These are phyloP conservation scores for Pseudomyrmex gracilis DNA, from an alignment of 1,140 invertebrate species.

Conservation along the genomic window DNA sequence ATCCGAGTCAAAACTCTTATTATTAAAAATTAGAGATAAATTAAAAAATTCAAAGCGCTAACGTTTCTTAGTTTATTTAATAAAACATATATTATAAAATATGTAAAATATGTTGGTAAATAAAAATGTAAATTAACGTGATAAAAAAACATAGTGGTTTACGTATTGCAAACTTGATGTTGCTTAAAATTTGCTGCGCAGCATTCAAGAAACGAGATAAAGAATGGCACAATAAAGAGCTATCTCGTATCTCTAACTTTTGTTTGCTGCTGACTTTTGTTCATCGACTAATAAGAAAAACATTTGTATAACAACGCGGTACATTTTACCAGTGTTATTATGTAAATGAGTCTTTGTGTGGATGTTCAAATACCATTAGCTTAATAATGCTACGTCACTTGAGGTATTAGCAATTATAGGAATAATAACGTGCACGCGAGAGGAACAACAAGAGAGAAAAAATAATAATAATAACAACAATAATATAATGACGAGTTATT, in stretches of 20 bases:
- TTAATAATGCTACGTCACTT: neutral
- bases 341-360: constrained; percentile 18
- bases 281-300: constrained; percentile 18
- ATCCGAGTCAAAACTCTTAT: too few relatives aligned
- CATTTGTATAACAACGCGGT: constrained; percentile 34
- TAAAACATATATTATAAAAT: neutral
- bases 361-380: constrained; percentile 30
- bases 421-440: constrained; percentile 8
- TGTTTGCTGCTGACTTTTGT: constrained; percentile 47
- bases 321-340: constrained; percentile 43
- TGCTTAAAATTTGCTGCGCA: neutral
- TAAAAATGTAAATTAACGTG: neutral
- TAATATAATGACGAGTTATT: neutral
- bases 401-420: constrained; percentile 21
- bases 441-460: too few relatives aligned
- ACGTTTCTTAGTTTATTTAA: neutral
- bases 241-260: neutral
- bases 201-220: constrained; percentile 22
- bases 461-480: neutral
- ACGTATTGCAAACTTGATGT: neutral
- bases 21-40: too few relatives aligned
- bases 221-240: neutral
- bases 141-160: neutral
- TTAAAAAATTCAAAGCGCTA: neutral
- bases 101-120: neutral